phyloP scores from a whole-genome alignment of 2,113 vertebrate species.

The Amblyopsis rosae region DNA sequence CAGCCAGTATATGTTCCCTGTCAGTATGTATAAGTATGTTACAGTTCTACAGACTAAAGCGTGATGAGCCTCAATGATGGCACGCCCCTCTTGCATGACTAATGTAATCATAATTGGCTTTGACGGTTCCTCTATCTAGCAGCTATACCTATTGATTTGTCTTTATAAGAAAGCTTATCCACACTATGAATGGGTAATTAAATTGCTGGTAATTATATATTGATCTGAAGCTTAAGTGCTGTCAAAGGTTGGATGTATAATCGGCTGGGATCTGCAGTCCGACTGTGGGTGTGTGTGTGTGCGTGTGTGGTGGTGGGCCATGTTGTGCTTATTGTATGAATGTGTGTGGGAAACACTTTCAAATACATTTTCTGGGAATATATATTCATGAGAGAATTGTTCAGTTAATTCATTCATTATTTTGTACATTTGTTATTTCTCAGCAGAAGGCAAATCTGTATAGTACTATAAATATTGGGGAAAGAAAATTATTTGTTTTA shows the following conservation, averaged over 20 bases:
- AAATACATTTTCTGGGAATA: too few relatives aligned
- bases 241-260: slow-evolving; percentile 41
- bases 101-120: slow-evolving; percentile 44
- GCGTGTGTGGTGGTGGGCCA: background rate
- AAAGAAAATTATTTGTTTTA: background rate
- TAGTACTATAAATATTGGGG: background rate
- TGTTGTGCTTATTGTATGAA: background rate
- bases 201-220: slow-evolving; percentile 56
- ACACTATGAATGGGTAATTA: slow-evolving; percentile 43
- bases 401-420: too few relatives aligned
- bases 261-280: slow-evolving; percentile 1
- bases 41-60: too few relatives aligned
- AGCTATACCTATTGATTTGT: slow-evolving; percentile 15
- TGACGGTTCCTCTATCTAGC: slow-evolving; percentile 29
- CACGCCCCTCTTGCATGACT: slow-evolving; percentile 34
- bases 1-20: background rate
- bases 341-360: background rate
- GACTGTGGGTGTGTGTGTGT: background rate
- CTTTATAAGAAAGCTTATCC: slow-evolving; percentile 19
- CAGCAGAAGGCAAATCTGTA: background rate
- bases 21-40: slow-evolving; percentile 5
- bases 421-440: too few relatives aligned
- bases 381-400: too few relatives aligned
- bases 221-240: slow-evolving; percentile 49
- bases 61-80: background rate